Base-by-base conservation (phyloP, 1,140 invertebrate species). In the Cheumatopsyche charites region DNA sequence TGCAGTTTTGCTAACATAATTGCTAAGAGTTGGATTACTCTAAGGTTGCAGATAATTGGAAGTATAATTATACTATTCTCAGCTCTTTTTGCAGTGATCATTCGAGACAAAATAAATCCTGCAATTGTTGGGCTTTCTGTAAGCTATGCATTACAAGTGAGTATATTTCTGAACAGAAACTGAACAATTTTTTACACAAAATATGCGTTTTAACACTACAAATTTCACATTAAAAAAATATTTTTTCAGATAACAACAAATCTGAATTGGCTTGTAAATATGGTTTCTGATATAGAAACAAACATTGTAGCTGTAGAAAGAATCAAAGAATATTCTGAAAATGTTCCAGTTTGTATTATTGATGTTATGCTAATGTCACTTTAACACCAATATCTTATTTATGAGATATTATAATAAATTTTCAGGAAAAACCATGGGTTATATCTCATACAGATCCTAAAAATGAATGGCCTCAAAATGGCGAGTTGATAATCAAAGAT, bases 231-330 rank as follows among this genome's bases (percentile, higher is more conserved):
- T 47, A 77, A 47, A 47, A 47, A 2, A n/a, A 6, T 6, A 15
- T 47, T 47, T n/a, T 42, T 6, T 6, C 12, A 92, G 90, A 90
- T 98, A 55, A 98, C 96, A 0, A 93, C 95, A 88, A 95, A 94
- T 0, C 83, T 98, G 7, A 98, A 98, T 81, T 97, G 95, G 95
- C 84, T 98, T 73, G 96, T 99, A 7, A 86, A 96, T 71, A 98
- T 98, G 95, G 94, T 94, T 0, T 94, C 94, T 9, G 96, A 98
- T 77, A 90, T 99, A 25, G 97, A 99, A 85, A 97, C 95, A 0
- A 98, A 98, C 79, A 98, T 98, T 74, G 96, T 99, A 0, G 94
- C 96, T 12, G 96, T 98, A 1, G 97, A 99, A 82, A 90, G 97
- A 82, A 95, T 99, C 74, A 96, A 96, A 80, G 97, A 99, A 79